phyloP scores from a whole-genome alignment of 2,797 vertebrate genomes.

The Lemur catta region DNA sequence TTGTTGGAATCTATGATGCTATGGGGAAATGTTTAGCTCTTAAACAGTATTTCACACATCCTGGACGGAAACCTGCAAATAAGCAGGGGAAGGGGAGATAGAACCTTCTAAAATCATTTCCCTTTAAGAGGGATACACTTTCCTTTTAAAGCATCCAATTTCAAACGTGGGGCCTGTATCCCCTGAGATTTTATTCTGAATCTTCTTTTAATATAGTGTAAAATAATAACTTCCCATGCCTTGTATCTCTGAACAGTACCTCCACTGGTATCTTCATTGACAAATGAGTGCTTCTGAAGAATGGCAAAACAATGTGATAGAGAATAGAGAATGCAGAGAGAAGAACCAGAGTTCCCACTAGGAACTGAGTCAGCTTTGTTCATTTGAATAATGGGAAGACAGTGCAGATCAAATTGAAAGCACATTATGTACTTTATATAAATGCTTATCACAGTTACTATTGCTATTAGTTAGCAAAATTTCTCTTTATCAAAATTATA shows the following conservation, averaged over 20 bases:
- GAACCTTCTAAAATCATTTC: conserved; percentile 28
- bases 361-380: background rate
- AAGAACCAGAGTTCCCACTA: background rate
- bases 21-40: background rate
- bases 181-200: conserved; percentile 30
- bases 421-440: background rate
- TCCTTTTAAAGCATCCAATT: conserved; percentile 10
- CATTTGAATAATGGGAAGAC: background rate
- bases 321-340: background rate
- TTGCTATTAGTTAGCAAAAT: background rate
- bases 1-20: conserved; percentile 6
- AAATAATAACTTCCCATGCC: background rate
- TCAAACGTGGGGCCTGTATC: background rate
- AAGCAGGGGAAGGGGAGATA: background rate
- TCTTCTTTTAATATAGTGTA: background rate
- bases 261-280: background rate
- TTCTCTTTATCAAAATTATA: background rate
- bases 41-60: background rate
- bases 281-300: background rate
- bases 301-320: background rate
- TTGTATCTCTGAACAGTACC: background rate
- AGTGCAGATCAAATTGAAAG: background rate
- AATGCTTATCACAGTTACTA: background rate
- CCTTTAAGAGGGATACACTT: background rate
- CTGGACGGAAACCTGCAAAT: conserved; percentile 2